Conservation (phyloP, 2,797 vertebrate species). For the Aldrovandia affinis region DNA sequence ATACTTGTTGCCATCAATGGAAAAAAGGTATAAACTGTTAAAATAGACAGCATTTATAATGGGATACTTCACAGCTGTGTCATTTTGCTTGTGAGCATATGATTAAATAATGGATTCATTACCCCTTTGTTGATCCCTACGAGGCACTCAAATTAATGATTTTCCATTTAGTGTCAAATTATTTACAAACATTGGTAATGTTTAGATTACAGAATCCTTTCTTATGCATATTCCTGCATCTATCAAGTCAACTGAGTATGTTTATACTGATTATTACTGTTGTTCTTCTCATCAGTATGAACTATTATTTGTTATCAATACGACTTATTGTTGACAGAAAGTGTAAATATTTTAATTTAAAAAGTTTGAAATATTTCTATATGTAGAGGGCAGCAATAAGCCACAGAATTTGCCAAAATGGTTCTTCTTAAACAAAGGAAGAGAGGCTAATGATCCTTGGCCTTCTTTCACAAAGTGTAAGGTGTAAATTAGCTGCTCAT, state of each 20-base stretch:
- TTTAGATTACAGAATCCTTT: not conserved
- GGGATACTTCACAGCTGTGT: too few species aligned
- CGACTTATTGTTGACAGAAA: not conserved
- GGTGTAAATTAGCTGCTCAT: conserved; percentile 38
- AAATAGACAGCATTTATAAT: too few species aligned
- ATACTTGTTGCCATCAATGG: too few species aligned
- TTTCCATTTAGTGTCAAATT: too few species aligned
- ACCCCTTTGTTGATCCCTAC: too few species aligned
- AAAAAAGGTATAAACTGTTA: too few species aligned
- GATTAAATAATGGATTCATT: too few species aligned
- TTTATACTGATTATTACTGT: not conserved
- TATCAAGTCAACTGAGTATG: not conserved
- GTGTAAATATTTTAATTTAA: not conserved
- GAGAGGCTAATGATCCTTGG: not conserved
- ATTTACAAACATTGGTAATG: not conserved
- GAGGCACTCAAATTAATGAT: too few species aligned
- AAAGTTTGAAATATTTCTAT: not conserved
- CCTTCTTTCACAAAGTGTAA: conserved; percentile 26
- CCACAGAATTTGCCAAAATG: conserved; percentile 6
- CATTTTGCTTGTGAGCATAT: too few species aligned
- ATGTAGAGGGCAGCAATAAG: conserved; percentile 44
- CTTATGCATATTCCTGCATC: not conserved
- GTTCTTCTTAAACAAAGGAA: not conserved
- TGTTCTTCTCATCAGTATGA: not conserved
- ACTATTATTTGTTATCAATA: not conserved